Conservation (phyloP, 2,797 vertebrate genomes). For the Tolypeutes matacus region DNA sequence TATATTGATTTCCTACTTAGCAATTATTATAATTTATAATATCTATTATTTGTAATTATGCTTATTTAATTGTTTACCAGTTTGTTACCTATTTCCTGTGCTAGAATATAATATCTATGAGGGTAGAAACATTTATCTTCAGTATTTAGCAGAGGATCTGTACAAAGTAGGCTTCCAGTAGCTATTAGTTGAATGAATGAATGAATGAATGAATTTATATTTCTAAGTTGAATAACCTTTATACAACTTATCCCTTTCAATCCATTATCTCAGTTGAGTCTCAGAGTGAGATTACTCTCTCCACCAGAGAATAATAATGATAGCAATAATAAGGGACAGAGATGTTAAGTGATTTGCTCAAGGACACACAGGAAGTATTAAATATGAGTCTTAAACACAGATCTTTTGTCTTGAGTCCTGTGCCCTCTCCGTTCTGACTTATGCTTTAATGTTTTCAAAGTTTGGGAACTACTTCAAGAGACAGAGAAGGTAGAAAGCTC, state of each 20-base stretch:
- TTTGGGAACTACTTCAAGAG: not conserved
- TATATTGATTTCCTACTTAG: conserved; percentile 12
- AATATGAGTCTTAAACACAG: not conserved
- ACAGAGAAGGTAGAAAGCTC: not conserved
- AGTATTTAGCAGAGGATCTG: not conserved
- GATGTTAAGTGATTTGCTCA: not conserved
- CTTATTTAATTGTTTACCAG: not conserved
- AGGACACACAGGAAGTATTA: no score
- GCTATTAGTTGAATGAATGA: conserved; percentile 16
- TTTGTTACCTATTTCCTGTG: not conserved
- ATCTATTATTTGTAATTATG: conserved; percentile 28
- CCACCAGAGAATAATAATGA: not conserved
- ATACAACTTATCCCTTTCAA: not conserved
- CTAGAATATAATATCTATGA: conserved; percentile 21
- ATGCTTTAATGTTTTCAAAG: conserved; percentile 13
- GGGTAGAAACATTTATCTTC: not conserved
- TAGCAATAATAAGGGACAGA: not conserved
- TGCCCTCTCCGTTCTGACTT: not conserved
- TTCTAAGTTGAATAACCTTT: conserved; percentile 30
- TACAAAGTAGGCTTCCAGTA: not conserved
- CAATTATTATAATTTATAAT: conserved; percentile 3
- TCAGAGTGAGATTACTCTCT: conserved; percentile 24
- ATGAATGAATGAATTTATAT: conserved; percentile 23
- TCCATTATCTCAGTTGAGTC: not conserved
- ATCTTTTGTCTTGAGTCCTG: not conserved